Evolutionary conservation across 2,888 invertebrate genomes (phyloP), one percentile per base, ranked within the genome.

Genomic region (Lottia gigantea): DNA sequence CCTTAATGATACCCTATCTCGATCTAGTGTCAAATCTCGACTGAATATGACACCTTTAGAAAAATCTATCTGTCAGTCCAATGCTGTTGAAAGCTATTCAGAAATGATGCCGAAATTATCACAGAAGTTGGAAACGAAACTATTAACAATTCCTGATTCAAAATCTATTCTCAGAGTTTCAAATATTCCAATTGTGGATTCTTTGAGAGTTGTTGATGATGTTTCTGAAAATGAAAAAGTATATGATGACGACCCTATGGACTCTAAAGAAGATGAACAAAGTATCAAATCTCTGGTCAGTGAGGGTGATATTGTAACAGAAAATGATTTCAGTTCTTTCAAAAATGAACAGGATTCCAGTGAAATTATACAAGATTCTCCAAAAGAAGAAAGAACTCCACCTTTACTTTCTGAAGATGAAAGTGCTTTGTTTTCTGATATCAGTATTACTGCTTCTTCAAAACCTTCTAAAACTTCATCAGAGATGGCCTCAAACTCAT

Each of bases 71-170:
- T n/a, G 45, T 6, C 23, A 26, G 12, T 23, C 47, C 15, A 25
- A 25, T 46, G 65, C 46, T 46, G 65, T 46, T 46, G 65, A 25
- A 46, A 65, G 65, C 26, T 65, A 65, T 40, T 40, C 40, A 40
- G 40, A 40, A 40, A 40, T 40, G 40, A 40, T 40, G 40, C 40
- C 40, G 7, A 40, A 40, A 8, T 11, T 40, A 6, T 40, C 40
- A 40, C 6, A 40, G 11, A 40, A 40, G 40, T 40, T 40, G 40
- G 40, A 8, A 8, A 40, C 11, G 8, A 40, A 6, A 40, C 40
- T 11, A 40, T 8, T 1, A 11, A 8, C 7, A 40, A 11, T 40
- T 8, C 40, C 40, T 40, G 40, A 40, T 40, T 31, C 6, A 3
- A 31, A 31, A 31, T 2, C 31, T 31, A 31, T 31, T 31, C 6